Evolutionary conservation across 2,888 invertebrate species (phyloP), one percentile per base, ranked within the genome.

Genomic region (Catocala nupta): DNA sequence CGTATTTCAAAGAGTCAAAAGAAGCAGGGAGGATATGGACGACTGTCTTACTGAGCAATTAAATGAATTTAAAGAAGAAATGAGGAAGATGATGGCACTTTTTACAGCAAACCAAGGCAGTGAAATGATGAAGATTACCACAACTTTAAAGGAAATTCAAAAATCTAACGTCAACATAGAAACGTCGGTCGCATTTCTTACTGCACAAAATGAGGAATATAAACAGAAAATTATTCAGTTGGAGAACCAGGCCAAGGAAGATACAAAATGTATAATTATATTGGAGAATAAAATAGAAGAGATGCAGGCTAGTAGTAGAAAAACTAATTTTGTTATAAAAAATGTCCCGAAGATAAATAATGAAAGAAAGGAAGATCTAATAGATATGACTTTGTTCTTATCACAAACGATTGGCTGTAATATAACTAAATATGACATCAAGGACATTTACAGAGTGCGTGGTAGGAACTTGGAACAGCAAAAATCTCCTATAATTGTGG

Each of bases 1-100:
- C 10, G 59, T 53, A 7, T 49, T 49, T 33, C 39, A 59, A 49
- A 36, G 59, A 5, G 13, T 48, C 5, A 54, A 59, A 12, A 54
- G 53, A n/a, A 54, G 34, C 53, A 49, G 59, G 42, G 49, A 59
- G 5, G 53, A 53, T 12, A 58, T 58, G 45, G 57, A 58, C 10
- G 53, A 54, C 12, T 25, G 2, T 9, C 39, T 59, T 10, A 13
- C 5, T n/a, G 33, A 34, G 5, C 59, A 60, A 25, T 33, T 60
- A 39, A 5, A 54, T 16, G 49, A 43, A 11, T 60, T 60, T 55
- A 60, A 45, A 33, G 43, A 47, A 8, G 61, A 51, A 13, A 61
- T 61, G 16, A 51, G 9, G 5, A 33, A 55, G 33, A 61, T 61
- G 61, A 51, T 61, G 39, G 1, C 44, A 7, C 5, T 39, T 61